phyloP scores from a whole-genome alignment of 2,113 vertebrate species.

The Nesoenas mayeri region DNA sequence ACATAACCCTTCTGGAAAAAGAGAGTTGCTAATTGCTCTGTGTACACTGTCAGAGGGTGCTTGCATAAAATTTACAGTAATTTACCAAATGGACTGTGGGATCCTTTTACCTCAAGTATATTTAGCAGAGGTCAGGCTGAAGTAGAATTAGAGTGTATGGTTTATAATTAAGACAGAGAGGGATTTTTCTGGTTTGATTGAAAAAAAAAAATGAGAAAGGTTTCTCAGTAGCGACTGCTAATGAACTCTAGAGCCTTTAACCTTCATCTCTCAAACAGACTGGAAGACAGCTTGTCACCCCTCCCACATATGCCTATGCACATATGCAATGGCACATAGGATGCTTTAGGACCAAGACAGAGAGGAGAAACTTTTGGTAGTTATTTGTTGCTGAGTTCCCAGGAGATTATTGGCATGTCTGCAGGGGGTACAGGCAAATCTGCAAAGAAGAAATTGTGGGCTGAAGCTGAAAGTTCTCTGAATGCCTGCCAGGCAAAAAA shows the following conservation, averaged over 20 bases:
- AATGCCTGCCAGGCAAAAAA: not conserved
- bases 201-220: not conserved
- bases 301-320: not conserved
- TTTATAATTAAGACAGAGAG: not conserved
- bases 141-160: not conserved
- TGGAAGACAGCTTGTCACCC: not conserved
- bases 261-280: not conserved
- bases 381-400: not conserved
- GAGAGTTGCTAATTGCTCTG: slow-evolving; percentile 19
- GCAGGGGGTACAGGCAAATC: not conserved
- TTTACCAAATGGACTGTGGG: slow-evolving; percentile 39
- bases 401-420: not conserved
- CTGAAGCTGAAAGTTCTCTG: not conserved
- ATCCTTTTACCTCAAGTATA: not conserved
- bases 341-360: not conserved
- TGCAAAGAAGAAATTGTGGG: not conserved
- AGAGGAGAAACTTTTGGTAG: not conserved
- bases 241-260: not conserved
- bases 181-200: not conserved
- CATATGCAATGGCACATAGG: not conserved
- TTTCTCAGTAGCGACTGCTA: not conserved
- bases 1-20: not conserved
- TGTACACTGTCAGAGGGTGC: not conserved
- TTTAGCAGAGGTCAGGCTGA: not conserved
- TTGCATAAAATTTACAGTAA: slow-evolving; percentile 3